Base-by-base conservation (phyloP, 2,888 invertebrate species). In the Eremobia ochroleuca region DNA sequence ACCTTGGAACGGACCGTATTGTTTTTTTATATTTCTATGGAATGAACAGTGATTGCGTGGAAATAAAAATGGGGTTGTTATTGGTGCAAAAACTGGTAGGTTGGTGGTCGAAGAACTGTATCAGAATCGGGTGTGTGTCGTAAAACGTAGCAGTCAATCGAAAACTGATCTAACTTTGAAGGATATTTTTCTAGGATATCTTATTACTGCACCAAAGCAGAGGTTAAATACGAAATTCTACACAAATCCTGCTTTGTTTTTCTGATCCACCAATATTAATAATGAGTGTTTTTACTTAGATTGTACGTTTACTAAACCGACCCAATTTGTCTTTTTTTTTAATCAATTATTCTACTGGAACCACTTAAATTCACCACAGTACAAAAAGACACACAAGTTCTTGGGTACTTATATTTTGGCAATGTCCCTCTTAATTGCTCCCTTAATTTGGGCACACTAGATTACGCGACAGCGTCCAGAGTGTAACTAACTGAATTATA, bases 281-380 rank as follows among this genome's bases (percentile, higher is more conserved):
- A 37, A 72, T 72, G 37, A 40, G 28, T n/a, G 28, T 75, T 70
- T n/a, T 11, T 52, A 68, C 5, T 40, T 28, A 68, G 25, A 40
- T 34, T 46, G 5, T 18, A 37, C 8, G 15, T 31, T 40, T n/a
- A n/a, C n/a, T n/a, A n/a, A n/a, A n/a, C n/a, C n/a, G n/a, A n/a
- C n/a, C n/a, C n/a, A n/a, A n/a, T n/a, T n/a, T n/a, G n/a, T n/a
- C n/a, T n/a, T n/a, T n/a, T n/a, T n/a, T n/a, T n/a, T n/a, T n/a
- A n/a, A n/a, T n/a, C n/a, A n/a, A n/a, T n/a, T n/a, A n/a, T n/a
- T n/a, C n/a, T n/a, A n/a, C n/a, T n/a, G n/a, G n/a, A n/a, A n/a
- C n/a, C n/a, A n/a, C n/a, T n/a, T n/a, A n/a, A n/a, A n/a, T n/a
- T n/a, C 13, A 58, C 28, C 4, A 58, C 15, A 18, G 28, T 28